Evolutionary conservation across 1,140 invertebrate species (phyloP).

Genomic region (Nylanderia fulva): DNA sequence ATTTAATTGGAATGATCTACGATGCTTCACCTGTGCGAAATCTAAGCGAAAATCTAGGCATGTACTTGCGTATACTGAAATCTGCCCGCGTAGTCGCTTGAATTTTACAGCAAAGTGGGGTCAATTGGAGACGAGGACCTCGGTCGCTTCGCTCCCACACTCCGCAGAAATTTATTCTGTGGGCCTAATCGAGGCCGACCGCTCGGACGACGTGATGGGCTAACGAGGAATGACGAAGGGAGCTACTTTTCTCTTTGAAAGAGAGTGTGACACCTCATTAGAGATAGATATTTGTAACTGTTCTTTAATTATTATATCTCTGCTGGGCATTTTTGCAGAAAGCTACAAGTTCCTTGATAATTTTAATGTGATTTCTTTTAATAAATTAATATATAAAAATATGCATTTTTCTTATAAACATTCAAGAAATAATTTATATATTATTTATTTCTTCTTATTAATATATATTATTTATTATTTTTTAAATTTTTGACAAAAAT

Average conservation of each 20-base stretch:
- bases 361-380: background rate
- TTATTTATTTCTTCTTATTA: background rate
- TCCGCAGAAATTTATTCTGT: conserved; percentile 77
- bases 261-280: conserved; percentile 37
- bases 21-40: conserved; percentile 57
- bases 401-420: background rate
- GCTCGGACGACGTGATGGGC: conserved; percentile 57
- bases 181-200: conserved; percentile 74
- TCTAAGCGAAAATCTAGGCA: conserved; percentile 76
- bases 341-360: background rate
- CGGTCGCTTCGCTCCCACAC: conserved; percentile 76
- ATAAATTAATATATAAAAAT: background rate
- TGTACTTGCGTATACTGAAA: conserved; percentile 67
- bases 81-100: conserved; percentile 70
- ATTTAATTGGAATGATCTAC: conserved; percentile 21
- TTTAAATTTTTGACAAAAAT: background rate
- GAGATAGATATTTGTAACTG: conserved; percentile 4
- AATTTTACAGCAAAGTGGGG: conserved; percentile 76
- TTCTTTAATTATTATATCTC: background rate
- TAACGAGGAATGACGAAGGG: conserved; percentile 36
- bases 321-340: background rate
- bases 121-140: conserved; percentile 78
- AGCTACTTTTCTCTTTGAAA: conserved; percentile 39
- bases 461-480: background rate
- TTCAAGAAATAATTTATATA: too few relatives aligned